phyloP scores from a whole-genome alignment of 2,888 invertebrate species.

The Cephus spinipes region DNA sequence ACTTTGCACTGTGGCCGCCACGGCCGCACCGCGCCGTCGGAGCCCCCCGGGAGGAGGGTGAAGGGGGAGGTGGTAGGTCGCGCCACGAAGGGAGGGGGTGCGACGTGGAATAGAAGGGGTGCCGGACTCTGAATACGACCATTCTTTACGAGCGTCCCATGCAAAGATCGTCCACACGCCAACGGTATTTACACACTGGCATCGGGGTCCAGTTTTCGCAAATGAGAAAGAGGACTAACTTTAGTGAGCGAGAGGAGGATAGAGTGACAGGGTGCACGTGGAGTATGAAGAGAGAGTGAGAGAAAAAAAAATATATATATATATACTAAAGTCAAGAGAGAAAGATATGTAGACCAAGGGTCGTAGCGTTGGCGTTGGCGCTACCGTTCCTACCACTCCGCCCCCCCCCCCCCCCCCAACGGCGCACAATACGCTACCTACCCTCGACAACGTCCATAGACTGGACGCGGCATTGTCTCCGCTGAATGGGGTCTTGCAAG shows the following conservation, averaged over 20 bases:
- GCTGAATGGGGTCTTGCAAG: constrained; percentile 66
- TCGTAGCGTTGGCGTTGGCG: constrained; percentile 17
- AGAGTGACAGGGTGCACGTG: constrained; percentile 30
- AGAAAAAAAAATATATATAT: neutral
- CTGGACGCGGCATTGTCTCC: constrained; percentile 65
- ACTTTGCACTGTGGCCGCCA: constrained; percentile 58
- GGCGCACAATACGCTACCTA: constrained; percentile 60
- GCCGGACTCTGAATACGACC: constrained; percentile 51
- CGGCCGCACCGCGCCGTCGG: constrained; percentile 32
- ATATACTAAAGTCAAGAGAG: neutral
- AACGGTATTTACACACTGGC: constrained; percentile 53
- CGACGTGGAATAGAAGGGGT: constrained; percentile 26
- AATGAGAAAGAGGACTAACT: constrained; percentile 34
- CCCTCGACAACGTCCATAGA: constrained; percentile 59
- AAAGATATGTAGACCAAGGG: constrained; percentile 14
- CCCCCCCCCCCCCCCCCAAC: constrained; percentile 35
- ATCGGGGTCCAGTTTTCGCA: constrained; percentile 40
- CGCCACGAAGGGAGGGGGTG: constrained; percentile 36
- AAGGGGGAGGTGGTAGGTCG: constrained; percentile 24
- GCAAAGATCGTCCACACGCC: constrained; percentile 58
- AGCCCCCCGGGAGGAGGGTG: constrained; percentile 27
- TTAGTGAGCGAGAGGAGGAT: constrained; percentile 14
- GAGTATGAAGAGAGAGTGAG: constrained; percentile 24
- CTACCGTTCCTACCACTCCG: constrained; percentile 25
- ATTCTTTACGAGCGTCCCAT: constrained; percentile 58